A percentile compares a stretch with the other conserved stretches of the same genome.
phyloP scores from a whole-genome alignment of 1,140 invertebrate genomes.

The Chironomus tepperi region DNA sequence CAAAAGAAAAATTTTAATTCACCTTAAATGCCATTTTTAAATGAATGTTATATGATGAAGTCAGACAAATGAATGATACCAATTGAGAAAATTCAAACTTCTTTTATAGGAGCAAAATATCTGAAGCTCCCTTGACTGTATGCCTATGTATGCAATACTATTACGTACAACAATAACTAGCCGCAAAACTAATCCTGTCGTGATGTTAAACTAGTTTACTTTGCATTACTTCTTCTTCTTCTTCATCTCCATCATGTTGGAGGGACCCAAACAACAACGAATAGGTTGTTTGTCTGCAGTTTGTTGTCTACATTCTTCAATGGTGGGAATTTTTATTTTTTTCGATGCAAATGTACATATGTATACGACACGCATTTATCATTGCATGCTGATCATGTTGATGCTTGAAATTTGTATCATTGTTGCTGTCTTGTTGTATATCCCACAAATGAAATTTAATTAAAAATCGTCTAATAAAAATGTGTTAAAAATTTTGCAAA shows the following conservation, averaged over 20 bases:
- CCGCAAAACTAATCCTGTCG: conserved; percentile 21
- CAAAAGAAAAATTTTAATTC: neutral
- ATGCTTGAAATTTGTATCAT: neutral
- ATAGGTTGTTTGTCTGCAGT: too few species aligned
- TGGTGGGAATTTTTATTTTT: conserved; percentile 11
- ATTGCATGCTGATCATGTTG: too few species aligned
- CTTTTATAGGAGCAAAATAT: conserved; percentile 4
- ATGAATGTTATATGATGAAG: neutral
- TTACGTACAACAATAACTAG: neutral
- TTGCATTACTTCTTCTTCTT: neutral
- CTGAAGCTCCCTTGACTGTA: neutral
- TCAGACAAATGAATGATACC: conserved; percentile 14
- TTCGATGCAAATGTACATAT: neutral
- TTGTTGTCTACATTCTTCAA: neutral
- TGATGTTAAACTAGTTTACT: conserved; percentile 18
- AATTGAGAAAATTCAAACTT: neutral
- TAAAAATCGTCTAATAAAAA: too few species aligned
- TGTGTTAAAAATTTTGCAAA: too few species aligned
- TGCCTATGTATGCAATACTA: neutral
- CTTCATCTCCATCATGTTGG: neutral
- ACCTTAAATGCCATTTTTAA: conserved; percentile 17
- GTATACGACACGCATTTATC: too few species aligned
- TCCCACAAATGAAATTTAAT: too few species aligned
- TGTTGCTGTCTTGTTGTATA: neutral
- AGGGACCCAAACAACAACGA: neutral